Conservation (phyloP, 2,113 vertebrate species). For the Lamprotornis superbus region DNA sequence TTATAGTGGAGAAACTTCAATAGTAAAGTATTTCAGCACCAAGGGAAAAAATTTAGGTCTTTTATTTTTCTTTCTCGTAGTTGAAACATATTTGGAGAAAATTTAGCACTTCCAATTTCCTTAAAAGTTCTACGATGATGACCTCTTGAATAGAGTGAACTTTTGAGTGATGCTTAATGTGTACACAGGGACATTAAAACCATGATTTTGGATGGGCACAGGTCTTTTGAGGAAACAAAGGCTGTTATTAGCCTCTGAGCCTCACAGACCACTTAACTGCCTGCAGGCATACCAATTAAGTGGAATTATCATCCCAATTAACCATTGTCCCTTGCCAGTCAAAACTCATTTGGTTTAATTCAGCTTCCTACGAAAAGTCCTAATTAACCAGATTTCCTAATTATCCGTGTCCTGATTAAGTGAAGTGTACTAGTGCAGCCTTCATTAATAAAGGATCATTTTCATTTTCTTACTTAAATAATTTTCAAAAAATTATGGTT, state of each 20-base stretch:
- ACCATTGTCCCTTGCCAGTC: slow-evolving; percentile 63
- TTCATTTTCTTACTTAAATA: not conserved
- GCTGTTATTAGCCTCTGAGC: not conserved
- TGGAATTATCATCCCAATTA: slow-evolving; percentile 71
- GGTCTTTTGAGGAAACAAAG: slow-evolving; percentile 10
- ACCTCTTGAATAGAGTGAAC: not conserved
- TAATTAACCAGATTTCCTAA: slow-evolving; percentile 63
- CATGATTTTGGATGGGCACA: not conserved
- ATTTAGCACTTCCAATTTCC: not conserved
- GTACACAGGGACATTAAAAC: not conserved
- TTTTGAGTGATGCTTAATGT: not conserved
- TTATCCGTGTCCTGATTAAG: slow-evolving; percentile 54
- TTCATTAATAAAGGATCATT: not conserved
- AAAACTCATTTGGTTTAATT: slow-evolving; percentile 70
- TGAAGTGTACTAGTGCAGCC: slow-evolving; percentile 15
- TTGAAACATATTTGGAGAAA: not conserved
- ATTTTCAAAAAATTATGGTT: not conserved
- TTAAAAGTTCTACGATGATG: not conserved
- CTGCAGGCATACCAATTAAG: slow-evolving; percentile 61
- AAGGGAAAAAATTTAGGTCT: not conserved
- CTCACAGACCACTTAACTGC: slow-evolving; percentile 46
- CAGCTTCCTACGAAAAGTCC: slow-evolving; percentile 42
- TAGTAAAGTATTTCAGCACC: not conserved
- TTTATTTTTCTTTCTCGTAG: not conserved
- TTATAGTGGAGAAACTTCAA: not conserved